A percentile compares a stretch with the other conserved stretches of the same genome.
Evolutionary conservation across 92 coral and sea anemone species (phyloP).

Genomic region (Montipora capitata): DNA sequence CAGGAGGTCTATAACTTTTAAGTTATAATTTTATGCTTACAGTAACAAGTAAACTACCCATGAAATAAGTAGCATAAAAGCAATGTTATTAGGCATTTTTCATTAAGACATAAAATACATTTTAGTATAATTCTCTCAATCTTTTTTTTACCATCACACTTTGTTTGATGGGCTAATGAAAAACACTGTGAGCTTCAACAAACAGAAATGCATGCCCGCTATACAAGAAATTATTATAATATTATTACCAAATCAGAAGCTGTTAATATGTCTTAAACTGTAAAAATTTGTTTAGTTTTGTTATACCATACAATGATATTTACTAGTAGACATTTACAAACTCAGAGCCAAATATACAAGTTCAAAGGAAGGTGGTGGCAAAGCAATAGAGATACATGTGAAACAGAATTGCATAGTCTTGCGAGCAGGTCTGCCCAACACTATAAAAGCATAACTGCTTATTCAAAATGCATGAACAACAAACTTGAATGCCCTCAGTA

Average conservation of each 20-base stretch:
- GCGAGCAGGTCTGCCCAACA: conserved; percentile 1
- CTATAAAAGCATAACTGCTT: conserved; percentile 16
- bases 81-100: conserved; percentile 6
- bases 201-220: background rate
- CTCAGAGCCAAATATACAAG: conserved; percentile 9
- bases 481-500: conserved; percentile 24
- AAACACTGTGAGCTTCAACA: conserved; percentile 14
- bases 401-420: conserved; percentile 22
- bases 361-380: conserved; percentile 22
- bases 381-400: conserved; percentile 11
- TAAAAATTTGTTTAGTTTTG: conserved; percentile 21
- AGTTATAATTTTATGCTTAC: conserved; percentile 11
- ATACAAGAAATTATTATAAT: conserved; percentile 1
- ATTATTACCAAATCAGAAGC: conserved; percentile 22
- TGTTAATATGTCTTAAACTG: background rate
- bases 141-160: conserved; percentile 11
- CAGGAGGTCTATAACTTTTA: conserved; percentile 16
- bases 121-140: conserved; percentile 3
- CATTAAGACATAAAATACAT: conserved; percentile 8
- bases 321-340: conserved; percentile 22
- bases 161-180: conserved; percentile 3
- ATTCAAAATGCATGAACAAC: conserved; percentile 25
- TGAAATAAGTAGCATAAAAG: conserved; percentile 7
- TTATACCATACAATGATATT: conserved; percentile 18
- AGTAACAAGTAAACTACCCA: conserved; percentile 14